Conservation (phyloP, 2,113 vertebrate genomes). For the Paramormyrops kingsleyae region DNA sequence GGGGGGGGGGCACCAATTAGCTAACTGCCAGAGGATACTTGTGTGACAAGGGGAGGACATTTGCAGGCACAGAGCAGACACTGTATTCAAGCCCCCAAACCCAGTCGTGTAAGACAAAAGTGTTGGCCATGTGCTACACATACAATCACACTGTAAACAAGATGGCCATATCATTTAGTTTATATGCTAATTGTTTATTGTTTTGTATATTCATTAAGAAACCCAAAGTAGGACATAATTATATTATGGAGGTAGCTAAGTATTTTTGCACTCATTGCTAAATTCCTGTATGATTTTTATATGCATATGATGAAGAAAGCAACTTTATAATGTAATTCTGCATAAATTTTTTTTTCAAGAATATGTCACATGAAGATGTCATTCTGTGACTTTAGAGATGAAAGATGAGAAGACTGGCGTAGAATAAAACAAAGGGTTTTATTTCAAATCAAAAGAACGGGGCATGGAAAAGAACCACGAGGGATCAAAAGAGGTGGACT, state of each 20-base stretch:
- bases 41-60: neutral
- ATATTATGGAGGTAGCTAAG: neutral
- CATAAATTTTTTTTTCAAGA: neutral
- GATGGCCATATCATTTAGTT: neutral
- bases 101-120: neutral
- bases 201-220: neutral
- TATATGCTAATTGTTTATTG: neutral
- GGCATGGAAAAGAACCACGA: neutral
- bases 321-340: neutral
- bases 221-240: neutral
- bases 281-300: neutral
- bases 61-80: neutral
- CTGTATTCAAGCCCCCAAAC: neutral
- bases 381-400: neutral
- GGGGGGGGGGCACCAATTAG: neutral
- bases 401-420: neutral
- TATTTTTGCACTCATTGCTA: neutral
- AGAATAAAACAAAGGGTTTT: neutral
- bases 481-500: neutral
- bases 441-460: neutral
- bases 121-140: neutral
- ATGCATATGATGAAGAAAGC: neutral
- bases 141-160: neutral
- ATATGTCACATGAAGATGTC: neutral
- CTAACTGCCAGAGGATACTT: neutral